Evolutionary conservation across 1,140 invertebrate species (phyloP).

Genomic region (Agrilus planipennis): DNA sequence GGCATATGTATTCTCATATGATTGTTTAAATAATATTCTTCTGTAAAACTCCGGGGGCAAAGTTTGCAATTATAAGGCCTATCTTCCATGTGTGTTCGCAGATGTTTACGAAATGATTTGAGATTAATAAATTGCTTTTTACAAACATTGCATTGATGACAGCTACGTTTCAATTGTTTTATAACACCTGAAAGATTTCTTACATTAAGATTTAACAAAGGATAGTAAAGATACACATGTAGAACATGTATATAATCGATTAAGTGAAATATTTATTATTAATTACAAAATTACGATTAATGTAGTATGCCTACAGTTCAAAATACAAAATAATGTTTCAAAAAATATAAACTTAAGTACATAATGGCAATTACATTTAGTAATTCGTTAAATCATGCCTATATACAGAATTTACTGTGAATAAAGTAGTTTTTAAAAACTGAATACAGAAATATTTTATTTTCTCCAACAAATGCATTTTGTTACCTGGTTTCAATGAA

Average conservation of each 20-base stretch:
- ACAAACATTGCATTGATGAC: conserved; percentile 76
- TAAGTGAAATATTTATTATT: neutral
- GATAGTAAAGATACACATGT: neutral
- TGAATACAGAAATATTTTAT: no score
- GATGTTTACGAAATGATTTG: conserved; percentile 95
- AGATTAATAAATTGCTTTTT: conserved; percentile 94
- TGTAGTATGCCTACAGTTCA: no score
- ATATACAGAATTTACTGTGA: no score
- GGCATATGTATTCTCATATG: conserved; percentile 50
- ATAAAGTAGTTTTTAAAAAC: no score
- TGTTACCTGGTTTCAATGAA: conserved; percentile 11
- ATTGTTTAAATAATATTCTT: conserved; percentile 41
- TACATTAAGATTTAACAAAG: neutral
- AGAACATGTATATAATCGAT: neutral
- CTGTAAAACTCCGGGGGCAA: conserved; percentile 44
- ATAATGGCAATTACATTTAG: no score
- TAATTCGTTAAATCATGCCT: no score
- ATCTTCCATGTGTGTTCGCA: conserved; percentile 96
- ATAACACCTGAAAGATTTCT: neutral
- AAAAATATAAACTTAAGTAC: no score
- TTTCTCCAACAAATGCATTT: no score
- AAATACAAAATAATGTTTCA: no score
- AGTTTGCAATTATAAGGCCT: conserved; percentile 96
- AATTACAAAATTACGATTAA: no score
- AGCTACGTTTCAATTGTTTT: conserved; percentile 20